phyloP scores from a whole-genome alignment of 1,140 invertebrate species.

The Galleria mellonella region DNA sequence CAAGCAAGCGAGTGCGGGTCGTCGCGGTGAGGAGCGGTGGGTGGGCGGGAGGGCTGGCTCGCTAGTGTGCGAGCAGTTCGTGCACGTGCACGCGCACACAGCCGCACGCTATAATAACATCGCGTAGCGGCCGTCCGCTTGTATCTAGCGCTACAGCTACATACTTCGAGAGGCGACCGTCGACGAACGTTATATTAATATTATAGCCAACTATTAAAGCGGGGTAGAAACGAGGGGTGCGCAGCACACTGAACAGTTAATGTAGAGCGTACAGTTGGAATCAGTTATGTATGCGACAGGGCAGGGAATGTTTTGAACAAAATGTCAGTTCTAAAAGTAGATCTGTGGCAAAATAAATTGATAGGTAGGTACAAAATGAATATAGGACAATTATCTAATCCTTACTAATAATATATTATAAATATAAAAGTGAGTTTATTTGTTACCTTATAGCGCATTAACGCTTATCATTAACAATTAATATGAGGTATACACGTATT shows the following conservation, averaged over 20 bases:
- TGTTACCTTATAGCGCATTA: no score
- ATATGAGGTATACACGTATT: no score
- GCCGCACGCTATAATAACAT: conserved; percentile 42
- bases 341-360: no score
- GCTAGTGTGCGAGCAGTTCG: conserved; percentile 28
- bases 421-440: no score
- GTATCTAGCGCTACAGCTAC: conserved; percentile 64
- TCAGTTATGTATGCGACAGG: not conserved
- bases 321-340: not conserved
- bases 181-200: conserved; percentile 33
- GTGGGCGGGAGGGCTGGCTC: conserved; percentile 17
- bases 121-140: conserved; percentile 51
- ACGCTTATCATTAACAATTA: no score
- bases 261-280: not conserved
- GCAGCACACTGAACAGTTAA: not conserved
- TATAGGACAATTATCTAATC: no score
- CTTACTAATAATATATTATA: no score
- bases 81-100: conserved; percentile 46
- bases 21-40: conserved; percentile 7
- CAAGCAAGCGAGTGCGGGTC: conserved; percentile 33
- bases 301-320: not conserved
- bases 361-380: no score
- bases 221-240: conserved; percentile 54
- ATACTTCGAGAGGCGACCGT: conserved; percentile 13
- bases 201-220: conserved; percentile 55